Evolutionary conservation across 2,797 vertebrate genomes (phyloP).

Genomic region (Hypotaenidia philippensis): DNA sequence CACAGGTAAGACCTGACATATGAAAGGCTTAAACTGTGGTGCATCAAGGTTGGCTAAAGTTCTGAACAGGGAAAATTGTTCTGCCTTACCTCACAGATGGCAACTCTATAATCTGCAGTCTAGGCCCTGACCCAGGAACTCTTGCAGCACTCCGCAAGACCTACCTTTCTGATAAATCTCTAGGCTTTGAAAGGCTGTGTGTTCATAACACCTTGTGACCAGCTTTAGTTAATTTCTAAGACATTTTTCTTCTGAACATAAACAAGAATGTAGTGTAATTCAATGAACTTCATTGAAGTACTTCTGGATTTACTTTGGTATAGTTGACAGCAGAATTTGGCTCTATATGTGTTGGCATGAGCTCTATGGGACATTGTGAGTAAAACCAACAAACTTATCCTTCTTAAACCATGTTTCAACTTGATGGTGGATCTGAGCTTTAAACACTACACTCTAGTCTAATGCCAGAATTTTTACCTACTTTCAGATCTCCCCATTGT

Average conservation of each 20-base stretch:
- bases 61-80: neutral
- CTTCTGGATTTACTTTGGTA: conserved; percentile 43
- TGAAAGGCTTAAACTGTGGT: neutral
- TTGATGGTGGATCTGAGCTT: conserved; percentile 47
- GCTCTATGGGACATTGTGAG: conserved; percentile 55
- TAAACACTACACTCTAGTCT: conserved; percentile 48
- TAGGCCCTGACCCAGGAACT: neutral
- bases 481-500: conserved; percentile 53
- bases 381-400: conserved; percentile 57
- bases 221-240: conserved; percentile 8
- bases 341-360: conserved; percentile 43
- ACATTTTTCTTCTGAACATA: conserved; percentile 38
- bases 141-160: neutral
- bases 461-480: conserved; percentile 57
- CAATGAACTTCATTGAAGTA: conserved; percentile 46
- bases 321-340: conserved; percentile 51
- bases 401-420: conserved; percentile 51
- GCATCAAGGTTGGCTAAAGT: neutral
- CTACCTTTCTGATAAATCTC: conserved; percentile 15
- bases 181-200: conserved; percentile 24
- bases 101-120: neutral
- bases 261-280: conserved; percentile 12
- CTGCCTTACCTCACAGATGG: conserved; percentile 13
- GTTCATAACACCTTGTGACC: conserved; percentile 7
- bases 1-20: neutral